These are phyloP conservation scores for Papilio polytes DNA, from an alignment of 1,140 invertebrate genomes.

Conservation along the genomic window DNA sequence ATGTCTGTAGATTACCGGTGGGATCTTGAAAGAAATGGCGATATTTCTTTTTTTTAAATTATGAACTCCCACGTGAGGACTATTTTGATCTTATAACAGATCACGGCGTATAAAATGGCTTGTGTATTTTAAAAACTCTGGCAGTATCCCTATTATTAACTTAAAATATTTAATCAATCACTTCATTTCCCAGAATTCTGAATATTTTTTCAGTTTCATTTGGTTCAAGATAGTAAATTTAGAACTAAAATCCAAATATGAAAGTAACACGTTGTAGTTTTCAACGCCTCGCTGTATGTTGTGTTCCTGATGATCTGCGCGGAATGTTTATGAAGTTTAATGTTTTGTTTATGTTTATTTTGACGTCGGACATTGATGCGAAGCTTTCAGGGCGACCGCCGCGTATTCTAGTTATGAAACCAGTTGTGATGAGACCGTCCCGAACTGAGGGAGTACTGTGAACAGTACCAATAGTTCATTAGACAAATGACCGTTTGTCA, in stretches of 20 bases:
- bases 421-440: constrained; percentile 32
- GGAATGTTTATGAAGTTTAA: constrained; percentile 35
- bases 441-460: not conserved
- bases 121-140: not conserved
- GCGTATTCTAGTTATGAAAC: constrained; percentile 34
- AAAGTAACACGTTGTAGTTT: not conserved
- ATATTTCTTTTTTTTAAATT: constrained; percentile 8
- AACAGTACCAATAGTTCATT: constrained; percentile 44
- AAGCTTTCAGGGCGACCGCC: constrained; percentile 13
- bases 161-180: not conserved
- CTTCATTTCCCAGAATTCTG: not conserved
- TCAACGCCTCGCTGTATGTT: not conserved
- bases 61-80: constrained; percentile 8
- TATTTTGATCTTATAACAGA: constrained; percentile 30
- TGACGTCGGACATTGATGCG: constrained; percentile 34
- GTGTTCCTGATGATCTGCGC: constrained; percentile 11
- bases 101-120: not conserved
- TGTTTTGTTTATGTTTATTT: constrained; percentile 42
- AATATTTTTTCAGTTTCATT: not conserved
- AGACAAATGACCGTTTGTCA: constrained; percentile 57
- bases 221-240: not conserved
- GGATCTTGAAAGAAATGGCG: not conserved
- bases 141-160: not conserved
- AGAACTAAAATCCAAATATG: not conserved
- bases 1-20: constrained; percentile 4